Evolutionary conservation across 1,140 invertebrate genomes (phyloP).

Genomic region (Neocloeon triangulifer): DNA sequence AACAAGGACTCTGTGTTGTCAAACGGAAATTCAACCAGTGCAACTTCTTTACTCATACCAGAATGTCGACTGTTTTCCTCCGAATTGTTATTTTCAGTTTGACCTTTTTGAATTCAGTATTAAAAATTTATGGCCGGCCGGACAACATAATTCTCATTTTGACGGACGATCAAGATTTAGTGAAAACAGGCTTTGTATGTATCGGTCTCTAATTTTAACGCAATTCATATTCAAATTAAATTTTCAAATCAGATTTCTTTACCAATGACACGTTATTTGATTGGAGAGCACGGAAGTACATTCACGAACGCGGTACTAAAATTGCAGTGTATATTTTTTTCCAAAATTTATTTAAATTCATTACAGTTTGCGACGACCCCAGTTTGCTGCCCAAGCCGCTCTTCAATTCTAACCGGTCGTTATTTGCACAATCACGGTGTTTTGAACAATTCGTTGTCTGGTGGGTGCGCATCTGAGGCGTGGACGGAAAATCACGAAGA

Average conservation of each 20-base stretch:
- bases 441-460: constrained; percentile 49
- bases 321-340: constrained; percentile 4
- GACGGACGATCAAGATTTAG: no score
- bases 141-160: no score
- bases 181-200: no score
- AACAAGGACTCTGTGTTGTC: no score
- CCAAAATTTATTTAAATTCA: constrained; percentile 7
- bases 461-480: constrained; percentile 42
- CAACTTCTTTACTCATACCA: no score
- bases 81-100: no score
- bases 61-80: no score
- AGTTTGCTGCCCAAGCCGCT: constrained; percentile 72
- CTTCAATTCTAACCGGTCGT: constrained; percentile 60
- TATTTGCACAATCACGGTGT: constrained; percentile 67
- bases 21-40: no score
- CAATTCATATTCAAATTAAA: constrained; percentile 15
- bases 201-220: no score
- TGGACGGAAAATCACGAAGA: constrained; percentile 44
- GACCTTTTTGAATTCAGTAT: no score
- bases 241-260: constrained; percentile 49
- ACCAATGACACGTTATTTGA: constrained; percentile 30
- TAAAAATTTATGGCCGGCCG: no score
- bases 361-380: constrained; percentile 52
- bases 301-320: constrained; percentile 43
- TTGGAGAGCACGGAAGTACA: constrained; percentile 35